Percentiles rank a stretch among this genome's conserved stretches.
Evolutionary conservation across 2,113 vertebrate species (phyloP).

Genomic region (Chionomys nivalis): DNA sequence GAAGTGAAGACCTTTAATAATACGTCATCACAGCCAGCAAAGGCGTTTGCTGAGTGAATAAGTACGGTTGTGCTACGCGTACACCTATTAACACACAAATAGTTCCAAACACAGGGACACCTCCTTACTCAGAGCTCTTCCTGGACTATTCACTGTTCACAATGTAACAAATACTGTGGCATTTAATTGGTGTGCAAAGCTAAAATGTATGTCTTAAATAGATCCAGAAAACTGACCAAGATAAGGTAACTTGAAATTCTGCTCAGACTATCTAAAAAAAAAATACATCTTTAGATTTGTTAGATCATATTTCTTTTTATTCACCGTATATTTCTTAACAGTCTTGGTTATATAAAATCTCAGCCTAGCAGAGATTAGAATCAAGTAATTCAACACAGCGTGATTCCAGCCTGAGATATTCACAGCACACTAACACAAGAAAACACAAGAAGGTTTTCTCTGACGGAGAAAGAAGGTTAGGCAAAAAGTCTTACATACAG

Average conservation of each 20-base stretch:
- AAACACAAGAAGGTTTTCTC: slow-evolving; percentile 4
- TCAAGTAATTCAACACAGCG: slow-evolving; percentile 40
- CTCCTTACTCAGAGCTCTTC: neutral
- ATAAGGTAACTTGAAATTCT: slow-evolving; percentile 25
- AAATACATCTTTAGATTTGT: slow-evolving; percentile 20
- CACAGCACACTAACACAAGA: neutral
- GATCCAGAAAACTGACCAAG: slow-evolving; percentile 9
- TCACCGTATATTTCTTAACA: slow-evolving; percentile 51
- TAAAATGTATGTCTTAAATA: neutral
- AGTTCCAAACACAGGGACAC: neutral
- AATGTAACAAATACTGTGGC: neutral
- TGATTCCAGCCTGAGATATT: slow-evolving; percentile 1
- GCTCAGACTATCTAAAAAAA: slow-evolving; percentile 4
- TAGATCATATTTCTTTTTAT: slow-evolving; percentile 48
- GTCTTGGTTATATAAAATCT: slow-evolving; percentile 64
- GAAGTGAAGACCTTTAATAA: slow-evolving; percentile 6
- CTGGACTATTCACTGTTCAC: neutral
- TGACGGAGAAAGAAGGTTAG: neutral
- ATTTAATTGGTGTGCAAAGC: neutral
- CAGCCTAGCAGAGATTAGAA: slow-evolving; percentile 50
- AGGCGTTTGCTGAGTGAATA: neutral
- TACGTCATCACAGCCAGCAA: neutral
- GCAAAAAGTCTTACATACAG: neutral
- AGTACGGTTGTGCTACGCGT: neutral
- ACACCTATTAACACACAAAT: neutral